Percentiles rank a stretch among this genome's conserved stretches.
Evolutionary conservation across 1,140 invertebrate genomes (phyloP).

Genomic region (Drosophila navojoa): DNA sequence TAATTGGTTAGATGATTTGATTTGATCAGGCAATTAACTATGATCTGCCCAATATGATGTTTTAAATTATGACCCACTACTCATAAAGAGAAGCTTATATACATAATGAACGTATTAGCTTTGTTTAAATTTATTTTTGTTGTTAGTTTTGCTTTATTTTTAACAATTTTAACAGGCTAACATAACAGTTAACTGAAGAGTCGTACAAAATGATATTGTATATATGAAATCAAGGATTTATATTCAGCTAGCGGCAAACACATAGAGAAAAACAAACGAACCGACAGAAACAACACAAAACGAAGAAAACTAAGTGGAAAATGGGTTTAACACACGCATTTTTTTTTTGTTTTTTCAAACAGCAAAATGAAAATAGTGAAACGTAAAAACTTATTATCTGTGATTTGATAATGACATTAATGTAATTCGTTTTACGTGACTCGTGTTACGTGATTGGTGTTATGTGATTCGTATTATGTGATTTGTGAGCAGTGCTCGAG

Average conservation of each 20-base stretch:
- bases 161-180: conserved; percentile 36
- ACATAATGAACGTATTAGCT: conserved; percentile 63
- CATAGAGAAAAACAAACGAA: conserved; percentile 72
- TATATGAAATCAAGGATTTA: conserved; percentile 30
- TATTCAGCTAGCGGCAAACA: conserved; percentile 62
- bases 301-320: conserved; percentile 57
- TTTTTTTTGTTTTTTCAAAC: conserved; percentile 22
- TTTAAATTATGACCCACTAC: conserved; percentile 53
- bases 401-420: conserved; percentile 40
- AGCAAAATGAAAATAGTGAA: conserved; percentile 50
- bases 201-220: conserved; percentile 45
- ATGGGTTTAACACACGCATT: conserved; percentile 45
- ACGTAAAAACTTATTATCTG: conserved; percentile 40
- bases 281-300: conserved; percentile 70
- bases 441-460: conserved; percentile 6
- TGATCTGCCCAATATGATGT: conserved; percentile 42
- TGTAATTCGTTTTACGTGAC: background rate
- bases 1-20: conserved; percentile 43
- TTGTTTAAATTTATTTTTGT: conserved; percentile 42
- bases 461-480: conserved; percentile 4
- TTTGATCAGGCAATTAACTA: conserved; percentile 53
- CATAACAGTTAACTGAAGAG: conserved; percentile 52
- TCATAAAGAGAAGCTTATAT: conserved; percentile 74
- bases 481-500: conserved; percentile 29
- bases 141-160: conserved; percentile 24